phyloP scores from a whole-genome alignment of 2,888 invertebrate genomes.

The Acrocyrtus sp. region DNA sequence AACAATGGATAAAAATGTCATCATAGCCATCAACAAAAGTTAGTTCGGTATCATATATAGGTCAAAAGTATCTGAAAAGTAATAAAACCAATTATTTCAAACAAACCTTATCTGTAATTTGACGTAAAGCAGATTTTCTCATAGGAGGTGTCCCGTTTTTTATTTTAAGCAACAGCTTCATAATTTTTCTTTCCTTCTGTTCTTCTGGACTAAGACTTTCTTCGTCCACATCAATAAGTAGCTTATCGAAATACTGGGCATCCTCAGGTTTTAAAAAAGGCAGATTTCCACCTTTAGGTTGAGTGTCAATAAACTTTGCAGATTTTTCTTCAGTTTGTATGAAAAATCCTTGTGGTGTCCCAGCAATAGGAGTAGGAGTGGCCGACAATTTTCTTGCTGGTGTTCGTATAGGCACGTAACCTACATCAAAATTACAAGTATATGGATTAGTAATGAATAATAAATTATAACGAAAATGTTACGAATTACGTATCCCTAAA shows the following conservation, averaged over 20 bases:
- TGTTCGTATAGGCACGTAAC: slow-evolving; percentile 95
- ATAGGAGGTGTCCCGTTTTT: slow-evolving; percentile 99
- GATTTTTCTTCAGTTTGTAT: slow-evolving; percentile 91
- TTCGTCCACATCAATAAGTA: slow-evolving; percentile 98
- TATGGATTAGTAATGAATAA: background rate
- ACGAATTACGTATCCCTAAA: background rate
- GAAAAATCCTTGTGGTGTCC: slow-evolving; percentile 93
- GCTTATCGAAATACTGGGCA: slow-evolving; percentile 99
- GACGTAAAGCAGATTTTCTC: slow-evolving; percentile 96
- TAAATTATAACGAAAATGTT: background rate
- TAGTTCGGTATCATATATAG: background rate
- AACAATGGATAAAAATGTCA: background rate
- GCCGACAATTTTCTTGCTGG: slow-evolving; percentile 97
- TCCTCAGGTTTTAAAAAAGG: slow-evolving; percentile 99
- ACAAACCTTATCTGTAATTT: slow-evolving; percentile 95
- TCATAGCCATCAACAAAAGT: background rate
- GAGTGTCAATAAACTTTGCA: slow-evolving; percentile 92
- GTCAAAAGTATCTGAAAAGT: background rate
- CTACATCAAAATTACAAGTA: slow-evolving; percentile 65
- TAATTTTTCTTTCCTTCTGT: slow-evolving; percentile 97
- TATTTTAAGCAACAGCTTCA: slow-evolving; percentile 97
- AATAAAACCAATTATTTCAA: too few species aligned
- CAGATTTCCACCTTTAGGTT: slow-evolving; percentile 93
- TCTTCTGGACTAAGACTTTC: slow-evolving; percentile 95
- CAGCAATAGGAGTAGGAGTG: slow-evolving; percentile 96